A percentile compares a stretch with the other conserved stretches of the same genome.
These are phyloP conservation scores for Tetragnatha versicolor DNA, from an alignment of 1,140 invertebrate genomes.

Conservation along the genomic window DNA sequence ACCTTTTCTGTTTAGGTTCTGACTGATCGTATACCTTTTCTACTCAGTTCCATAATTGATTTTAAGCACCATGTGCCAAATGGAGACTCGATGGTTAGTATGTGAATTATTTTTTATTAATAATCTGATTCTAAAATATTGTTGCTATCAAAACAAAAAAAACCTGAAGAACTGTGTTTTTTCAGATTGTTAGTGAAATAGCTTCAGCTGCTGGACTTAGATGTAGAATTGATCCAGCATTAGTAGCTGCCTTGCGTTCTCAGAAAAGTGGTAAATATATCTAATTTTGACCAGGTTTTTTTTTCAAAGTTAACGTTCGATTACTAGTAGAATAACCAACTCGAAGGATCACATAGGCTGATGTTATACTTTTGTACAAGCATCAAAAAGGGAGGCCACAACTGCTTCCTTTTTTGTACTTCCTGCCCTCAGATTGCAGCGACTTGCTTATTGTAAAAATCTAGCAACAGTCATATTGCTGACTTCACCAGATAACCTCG, in stretches of 20 bases:
- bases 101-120: background rate
- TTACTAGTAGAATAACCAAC: too few relatives aligned
- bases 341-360: too few relatives aligned
- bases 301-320: too few relatives aligned
- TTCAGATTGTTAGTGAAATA: constrained; percentile 91
- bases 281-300: background rate
- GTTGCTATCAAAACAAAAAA: background rate
- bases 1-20: constrained; percentile 66
- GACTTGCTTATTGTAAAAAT: too few relatives aligned
- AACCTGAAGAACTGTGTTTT: background rate
- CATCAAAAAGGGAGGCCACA: too few relatives aligned
- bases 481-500: too few relatives aligned
- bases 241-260: constrained; percentile 82
- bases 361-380: too few relatives aligned
- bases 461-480: too few relatives aligned
- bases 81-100: constrained; percentile 82
- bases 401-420: too few relatives aligned
- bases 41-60: constrained; percentile 92
- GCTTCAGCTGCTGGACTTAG: constrained; percentile 91
- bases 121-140: background rate
- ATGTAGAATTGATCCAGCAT: constrained; percentile 93
- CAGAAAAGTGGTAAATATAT: constrained; percentile 77
- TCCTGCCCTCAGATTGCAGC: too few relatives aligned
- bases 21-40: constrained; percentile 94
- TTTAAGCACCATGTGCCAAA: constrained; percentile 91